Conservation (phyloP, 2,888 invertebrate genomes). For the Caenorhabditis zanzibari region DNA sequence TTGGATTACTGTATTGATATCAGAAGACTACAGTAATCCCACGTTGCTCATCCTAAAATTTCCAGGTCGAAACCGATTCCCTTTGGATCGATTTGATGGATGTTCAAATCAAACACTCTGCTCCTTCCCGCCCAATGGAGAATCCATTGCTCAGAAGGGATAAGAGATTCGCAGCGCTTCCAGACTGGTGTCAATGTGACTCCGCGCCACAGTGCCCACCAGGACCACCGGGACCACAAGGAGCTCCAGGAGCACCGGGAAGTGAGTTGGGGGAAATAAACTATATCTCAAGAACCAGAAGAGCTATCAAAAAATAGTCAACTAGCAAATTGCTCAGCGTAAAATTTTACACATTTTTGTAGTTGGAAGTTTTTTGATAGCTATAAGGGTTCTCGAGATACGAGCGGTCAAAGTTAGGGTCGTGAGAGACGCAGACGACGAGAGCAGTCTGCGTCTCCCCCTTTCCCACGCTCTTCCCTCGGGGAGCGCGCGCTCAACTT, state of each 20-base stretch:
- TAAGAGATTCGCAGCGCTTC: slow-evolving; percentile 70
- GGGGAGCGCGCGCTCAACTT: background rate
- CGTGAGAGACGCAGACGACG: background rate
- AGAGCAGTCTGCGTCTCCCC: background rate
- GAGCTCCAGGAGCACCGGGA: slow-evolving; percentile 73
- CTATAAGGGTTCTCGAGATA: background rate
- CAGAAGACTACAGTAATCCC: no score
- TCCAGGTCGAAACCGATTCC: slow-evolving; percentile 67
- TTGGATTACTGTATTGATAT: no score
- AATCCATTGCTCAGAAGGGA: slow-evolving; percentile 72
- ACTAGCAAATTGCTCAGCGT: no score
- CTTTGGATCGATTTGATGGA: slow-evolving; percentile 74
- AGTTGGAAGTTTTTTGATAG: no score
- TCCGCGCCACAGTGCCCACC: slow-evolving; percentile 73
- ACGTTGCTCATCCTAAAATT: background rate
- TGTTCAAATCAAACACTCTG: slow-evolving; percentile 67
- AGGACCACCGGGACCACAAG: slow-evolving; percentile 74
- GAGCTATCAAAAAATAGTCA: no score
- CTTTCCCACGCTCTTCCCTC: background rate
- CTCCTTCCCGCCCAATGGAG: slow-evolving; percentile 68
- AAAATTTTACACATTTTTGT: no score
- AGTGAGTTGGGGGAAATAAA: slow-evolving; percentile 39
- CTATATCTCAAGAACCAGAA: background rate
- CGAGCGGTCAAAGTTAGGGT: background rate
- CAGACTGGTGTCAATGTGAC: slow-evolving; percentile 75